Evolutionary conservation across 2,113 vertebrate species (phyloP), one percentile per base, ranked within the genome.

Genomic region (Psittacara wagleri): DNA sequence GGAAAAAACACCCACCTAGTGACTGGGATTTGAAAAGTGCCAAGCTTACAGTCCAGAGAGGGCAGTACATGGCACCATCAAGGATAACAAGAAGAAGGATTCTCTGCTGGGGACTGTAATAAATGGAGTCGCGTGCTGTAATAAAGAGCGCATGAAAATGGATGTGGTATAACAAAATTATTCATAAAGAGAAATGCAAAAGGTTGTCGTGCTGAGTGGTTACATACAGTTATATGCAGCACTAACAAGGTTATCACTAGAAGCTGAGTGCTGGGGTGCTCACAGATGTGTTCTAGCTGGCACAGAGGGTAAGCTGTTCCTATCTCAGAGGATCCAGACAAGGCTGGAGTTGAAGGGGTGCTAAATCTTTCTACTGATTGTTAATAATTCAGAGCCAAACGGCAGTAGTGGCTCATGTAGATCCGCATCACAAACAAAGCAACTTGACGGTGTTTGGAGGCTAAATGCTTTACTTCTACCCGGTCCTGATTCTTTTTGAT

Each of bases 121-220:
- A 98, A 97, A 97, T 97, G 97, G 97, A 98, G 97, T 98, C 31
- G 55, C 27, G 89, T 97, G 97, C 97, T 97, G 91, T 98, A 98
- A 98, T 97, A 97, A 98, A 98, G 97, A 98, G 91, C 97, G 94
- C 94, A 97, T 67, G 94, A 97, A 98, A 98, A 98, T 98, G 97
- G 98, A 98, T 97, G 97, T 97, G 98, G 93, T 97, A 96, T 97
- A 98, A 97, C 97, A 98, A 98, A 98, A 98, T 98, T 98, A 98
- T 98, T 98, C 98, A 98, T 98, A 98, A 98, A 97, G 97, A 97
- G 97, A 97, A 98, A 98, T 90, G 92, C 97, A 97, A 96, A 98
- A 97, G 90, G 94, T 97, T 98, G 97, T 97, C 96, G 96, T 95
- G 96, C 97, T 98, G 98, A 98, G 98, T 98, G 96, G 97, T 98